Evolutionary conservation across 1,140 invertebrate species (phyloP), one percentile per base, ranked within the genome.

Genomic region (Atopsyche davidsoni): DNA sequence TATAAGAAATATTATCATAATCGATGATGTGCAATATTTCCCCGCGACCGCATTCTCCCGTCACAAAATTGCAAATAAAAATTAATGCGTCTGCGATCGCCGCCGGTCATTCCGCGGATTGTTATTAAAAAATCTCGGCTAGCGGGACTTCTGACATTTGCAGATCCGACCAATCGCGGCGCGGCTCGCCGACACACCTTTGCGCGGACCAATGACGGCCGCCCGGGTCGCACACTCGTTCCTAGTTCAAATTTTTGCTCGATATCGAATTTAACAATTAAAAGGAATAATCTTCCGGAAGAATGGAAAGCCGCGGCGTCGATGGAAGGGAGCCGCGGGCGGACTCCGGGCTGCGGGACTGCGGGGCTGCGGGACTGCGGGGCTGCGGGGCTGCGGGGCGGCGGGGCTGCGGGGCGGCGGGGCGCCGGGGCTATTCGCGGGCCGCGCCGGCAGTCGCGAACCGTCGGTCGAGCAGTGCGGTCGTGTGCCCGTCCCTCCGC

Each of bases 111-210:
- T n/a, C n/a, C n/a, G n/a, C n/a, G n/a, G n/a, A n/a, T n/a, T n/a
- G n/a, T n/a, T n/a, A n/a, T n/a, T n/a, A n/a, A n/a, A n/a, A n/a
- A n/a, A n/a, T n/a, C n/a, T n/a, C n/a, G n/a, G n/a, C n/a, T n/a
- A n/a, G n/a, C n/a, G n/a, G n/a, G n/a, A 28, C n/a, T 7, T 28
- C n/a, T 28, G 25, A 28, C 25, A 28, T 28, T 28, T 28, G 25
- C 3, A 4, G 31, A 18, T 45, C 17, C 50, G 11, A 14, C 50
- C 50, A 52, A 52, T 52, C 43, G 9, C 10, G 25, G 32, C 13
- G 16, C 3, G n/a, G 25, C 22, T 18, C 40, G 7, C 4, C 14
- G 50, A 52, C 50, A 52, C 50, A 38, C 50, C 50, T 46, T 52
- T 40, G 13, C 10, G 18, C 7, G 17, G 22, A 25, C 50, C 50